phyloP scores from a whole-genome alignment of 2,113 vertebrate species.

The Archocentrus centrarchus region DNA sequence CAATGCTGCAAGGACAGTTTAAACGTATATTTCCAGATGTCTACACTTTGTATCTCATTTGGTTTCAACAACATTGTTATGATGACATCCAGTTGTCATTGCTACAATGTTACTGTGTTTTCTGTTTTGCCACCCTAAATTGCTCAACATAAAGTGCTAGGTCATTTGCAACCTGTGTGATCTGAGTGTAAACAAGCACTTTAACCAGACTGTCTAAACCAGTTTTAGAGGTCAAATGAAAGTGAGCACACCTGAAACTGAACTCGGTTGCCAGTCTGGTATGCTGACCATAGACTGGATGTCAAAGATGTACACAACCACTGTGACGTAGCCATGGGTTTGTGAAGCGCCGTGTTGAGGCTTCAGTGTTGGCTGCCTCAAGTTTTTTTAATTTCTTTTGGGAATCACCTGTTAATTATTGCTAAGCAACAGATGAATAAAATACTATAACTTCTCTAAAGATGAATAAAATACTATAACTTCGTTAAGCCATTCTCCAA shows the following conservation, averaged over 20 bases:
- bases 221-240: neutral
- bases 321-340: neutral
- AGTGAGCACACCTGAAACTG: neutral
- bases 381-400: neutral
- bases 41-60: slow-evolving; percentile 9
- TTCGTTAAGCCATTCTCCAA: neutral
- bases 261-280: neutral
- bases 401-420: neutral
- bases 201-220: neutral
- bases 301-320: neutral
- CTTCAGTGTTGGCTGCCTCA: neutral
- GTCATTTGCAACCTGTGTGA: neutral
- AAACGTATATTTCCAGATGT: neutral
- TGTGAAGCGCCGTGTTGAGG: neutral
- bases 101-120: slow-evolving; percentile 2
- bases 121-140: neutral
- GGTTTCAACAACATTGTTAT: neutral
- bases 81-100: neutral
- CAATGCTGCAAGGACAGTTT: neutral
- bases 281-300: neutral
- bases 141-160: neutral
- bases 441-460: neutral
- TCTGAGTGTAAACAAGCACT: neutral
- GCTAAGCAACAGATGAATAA: neutral
- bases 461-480: neutral